Evolutionary conservation across 2,113 vertebrate genomes (phyloP), one percentile per base, ranked within the genome.

Genomic region (Melanostigma gelatinosum): DNA sequence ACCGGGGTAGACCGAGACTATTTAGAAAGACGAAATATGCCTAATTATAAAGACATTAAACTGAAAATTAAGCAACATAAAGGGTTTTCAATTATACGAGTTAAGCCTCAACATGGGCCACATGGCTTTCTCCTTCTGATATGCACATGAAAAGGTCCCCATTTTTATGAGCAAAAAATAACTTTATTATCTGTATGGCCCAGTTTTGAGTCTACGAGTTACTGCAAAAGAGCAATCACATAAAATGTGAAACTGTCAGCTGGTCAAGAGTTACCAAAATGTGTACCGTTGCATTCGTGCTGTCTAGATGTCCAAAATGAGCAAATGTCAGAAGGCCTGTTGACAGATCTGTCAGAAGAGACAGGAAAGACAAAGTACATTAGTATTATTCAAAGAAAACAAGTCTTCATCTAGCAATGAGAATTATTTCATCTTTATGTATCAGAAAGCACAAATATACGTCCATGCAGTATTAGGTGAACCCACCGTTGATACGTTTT

Each of bases 331-430:
- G 36, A 40, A 93, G 84, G 46, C 94, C 95, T 82, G 89, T 9
- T 77, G 95, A 95, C 67, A 96, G 85, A 75, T 95, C 97, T 98
- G 91, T 63, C 65, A 83, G 12, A 67, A 36, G 82, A 92, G 11
- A 79, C 12, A 77, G n/a, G 12, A 52, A 61, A 57, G 48, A 27
- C 8, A 42, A 27, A 20, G 8, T 50, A 9, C 27, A 71, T 78
- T 20, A 64, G 32, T 4, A 62, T 69, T 24, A 15, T 1, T 24
- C 5, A 20, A 58, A 27, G 3, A 36, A 66, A 72, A 66, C 4
- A 16, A 20, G 0, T 38, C 13, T 16, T 27, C 22, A 55, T 54
- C n/a, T 20, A 16, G 66, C 20, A 54, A 18, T n/a, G 18, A 29
- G 0, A 71, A 40, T 32, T 6, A 8, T 8, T 40, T 36, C 0